Conservation (phyloP, 2,888 invertebrate genomes). For the Idaea straminata region DNA sequence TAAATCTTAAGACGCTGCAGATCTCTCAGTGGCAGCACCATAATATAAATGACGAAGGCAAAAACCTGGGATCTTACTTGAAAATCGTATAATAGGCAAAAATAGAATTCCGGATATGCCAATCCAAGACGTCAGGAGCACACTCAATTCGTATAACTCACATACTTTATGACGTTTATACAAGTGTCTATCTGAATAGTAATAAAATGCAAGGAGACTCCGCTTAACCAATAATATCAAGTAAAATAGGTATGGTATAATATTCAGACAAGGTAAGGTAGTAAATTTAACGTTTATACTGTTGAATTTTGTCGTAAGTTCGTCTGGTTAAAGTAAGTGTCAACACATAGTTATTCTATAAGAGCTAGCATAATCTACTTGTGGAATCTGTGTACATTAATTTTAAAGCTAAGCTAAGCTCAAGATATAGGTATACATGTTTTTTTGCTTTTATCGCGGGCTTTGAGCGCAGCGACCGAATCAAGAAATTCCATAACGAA, state of each 20-base stretch:
- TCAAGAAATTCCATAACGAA: too few species aligned
- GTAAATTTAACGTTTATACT: slow-evolving; percentile 37
- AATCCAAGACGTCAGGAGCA: slow-evolving; percentile 27
- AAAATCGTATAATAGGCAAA: slow-evolving; percentile 3
- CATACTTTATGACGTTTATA: slow-evolving; percentile 39
- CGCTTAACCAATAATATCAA: slow-evolving; percentile 38
- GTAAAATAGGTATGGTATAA: slow-evolving; percentile 40
- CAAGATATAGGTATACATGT: too few species aligned
- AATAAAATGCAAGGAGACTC: slow-evolving; percentile 45
- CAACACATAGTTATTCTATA: neutral
- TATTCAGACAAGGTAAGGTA: slow-evolving; percentile 27
- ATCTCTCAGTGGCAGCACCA: neutral
- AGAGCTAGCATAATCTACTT: neutral
- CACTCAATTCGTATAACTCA: slow-evolving; percentile 35
- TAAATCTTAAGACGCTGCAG: too few species aligned
- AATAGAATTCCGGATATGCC: slow-evolving; percentile 17
- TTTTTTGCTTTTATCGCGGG: too few species aligned
- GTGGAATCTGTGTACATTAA: neutral
- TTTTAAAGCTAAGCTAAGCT: neutral
- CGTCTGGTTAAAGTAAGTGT: neutral
- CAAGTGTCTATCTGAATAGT: slow-evolving; percentile 43
- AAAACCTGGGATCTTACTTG: neutral
- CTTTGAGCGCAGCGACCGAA: too few species aligned
- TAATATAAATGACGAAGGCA: slow-evolving; percentile 1
- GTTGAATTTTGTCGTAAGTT: slow-evolving; percentile 6